These are phyloP conservation scores for Proctacanthus coquilletti DNA, from an alignment of 1,140 invertebrate genomes.

Conservation along the genomic window DNA sequence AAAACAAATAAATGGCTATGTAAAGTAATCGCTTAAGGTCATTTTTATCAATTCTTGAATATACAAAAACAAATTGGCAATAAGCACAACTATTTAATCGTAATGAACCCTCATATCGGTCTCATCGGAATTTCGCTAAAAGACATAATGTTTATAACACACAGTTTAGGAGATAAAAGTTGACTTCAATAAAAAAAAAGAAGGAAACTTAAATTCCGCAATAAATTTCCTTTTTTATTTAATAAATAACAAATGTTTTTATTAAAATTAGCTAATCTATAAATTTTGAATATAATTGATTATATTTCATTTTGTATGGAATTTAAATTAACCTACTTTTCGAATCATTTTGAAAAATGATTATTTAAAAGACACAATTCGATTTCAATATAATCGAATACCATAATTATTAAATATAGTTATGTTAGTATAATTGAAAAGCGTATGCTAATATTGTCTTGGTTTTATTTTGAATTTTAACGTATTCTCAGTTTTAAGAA, in stretches of 20 bases:
- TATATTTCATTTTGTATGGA: background rate
- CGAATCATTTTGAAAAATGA: background rate
- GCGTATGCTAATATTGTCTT: conserved; percentile 11
- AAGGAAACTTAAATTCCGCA: too few species aligned
- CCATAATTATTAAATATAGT: conserved; percentile 1
- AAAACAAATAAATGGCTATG: too few species aligned
- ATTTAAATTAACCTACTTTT: background rate
- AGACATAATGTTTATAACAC: too few species aligned
- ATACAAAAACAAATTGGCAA: too few species aligned
- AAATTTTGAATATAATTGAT: background rate
- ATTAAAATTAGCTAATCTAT: background rate
- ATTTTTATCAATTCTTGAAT: too few species aligned
- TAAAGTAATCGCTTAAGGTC: too few species aligned
- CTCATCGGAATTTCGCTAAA: too few species aligned
- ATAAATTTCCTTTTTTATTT: background rate
- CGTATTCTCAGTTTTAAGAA: conserved; percentile 29
- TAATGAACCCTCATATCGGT: too few species aligned
- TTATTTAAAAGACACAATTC: background rate
- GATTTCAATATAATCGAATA: background rate
- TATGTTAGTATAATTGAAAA: too few species aligned
- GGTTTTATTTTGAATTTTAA: conserved; percentile 23
- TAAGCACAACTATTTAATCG: too few species aligned
- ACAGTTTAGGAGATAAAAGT: background rate
- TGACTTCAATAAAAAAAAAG: background rate
- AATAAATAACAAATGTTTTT: background rate